Evolutionary conservation across 1,140 invertebrate species (phyloP).

Genomic region (Nomia melanderi): DNA sequence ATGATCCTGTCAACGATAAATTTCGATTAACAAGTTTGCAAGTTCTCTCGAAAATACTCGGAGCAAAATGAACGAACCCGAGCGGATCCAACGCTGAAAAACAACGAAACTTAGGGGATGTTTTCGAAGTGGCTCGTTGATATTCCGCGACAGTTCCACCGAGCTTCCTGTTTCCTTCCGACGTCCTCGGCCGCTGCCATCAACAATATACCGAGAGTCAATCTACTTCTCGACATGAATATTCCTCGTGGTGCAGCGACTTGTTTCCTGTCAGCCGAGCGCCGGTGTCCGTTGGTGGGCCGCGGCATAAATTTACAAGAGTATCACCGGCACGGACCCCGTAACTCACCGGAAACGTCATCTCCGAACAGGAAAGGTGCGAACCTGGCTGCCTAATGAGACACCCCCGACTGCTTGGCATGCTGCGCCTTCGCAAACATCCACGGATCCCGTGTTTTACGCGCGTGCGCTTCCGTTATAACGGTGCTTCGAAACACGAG

Average conservation of each 20-base stretch:
- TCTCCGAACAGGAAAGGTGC: slow-evolving; percentile 65
- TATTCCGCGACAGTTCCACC: slow-evolving; percentile 57
- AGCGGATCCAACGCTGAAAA: not conserved
- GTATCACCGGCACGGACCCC: slow-evolving; percentile 19
- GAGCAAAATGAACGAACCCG: too few relatives aligned
- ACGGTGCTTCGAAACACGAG: slow-evolving; percentile 6
- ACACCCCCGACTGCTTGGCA: slow-evolving; percentile 58
- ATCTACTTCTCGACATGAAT: slow-evolving; percentile 73
- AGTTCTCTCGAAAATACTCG: too few relatives aligned
- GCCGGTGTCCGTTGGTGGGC: slow-evolving; percentile 47
- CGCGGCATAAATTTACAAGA: slow-evolving; percentile 56
- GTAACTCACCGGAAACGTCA: slow-evolving; percentile 68
- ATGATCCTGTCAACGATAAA: too few relatives aligned
- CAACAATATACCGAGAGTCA: slow-evolving; percentile 39
- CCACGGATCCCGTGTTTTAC: slow-evolving; percentile 1
- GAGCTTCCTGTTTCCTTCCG: slow-evolving; percentile 36
- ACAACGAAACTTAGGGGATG: not conserved
- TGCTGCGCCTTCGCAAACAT: slow-evolving; percentile 49
- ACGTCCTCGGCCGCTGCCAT: not conserved
- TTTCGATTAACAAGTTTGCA: too few relatives aligned
- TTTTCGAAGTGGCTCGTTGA: slow-evolving; percentile 22
- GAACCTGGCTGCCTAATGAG: slow-evolving; percentile 73
- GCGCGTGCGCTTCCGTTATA: slow-evolving; percentile 42
- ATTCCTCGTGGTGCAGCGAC: slow-evolving; percentile 67
- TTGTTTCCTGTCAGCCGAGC: slow-evolving; percentile 69